A percentile compares a stretch with the other conserved stretches of the same genome.
Evolutionary conservation across 2,888 invertebrate species (phyloP).

Genomic region (Parnassius orleans): DNA sequence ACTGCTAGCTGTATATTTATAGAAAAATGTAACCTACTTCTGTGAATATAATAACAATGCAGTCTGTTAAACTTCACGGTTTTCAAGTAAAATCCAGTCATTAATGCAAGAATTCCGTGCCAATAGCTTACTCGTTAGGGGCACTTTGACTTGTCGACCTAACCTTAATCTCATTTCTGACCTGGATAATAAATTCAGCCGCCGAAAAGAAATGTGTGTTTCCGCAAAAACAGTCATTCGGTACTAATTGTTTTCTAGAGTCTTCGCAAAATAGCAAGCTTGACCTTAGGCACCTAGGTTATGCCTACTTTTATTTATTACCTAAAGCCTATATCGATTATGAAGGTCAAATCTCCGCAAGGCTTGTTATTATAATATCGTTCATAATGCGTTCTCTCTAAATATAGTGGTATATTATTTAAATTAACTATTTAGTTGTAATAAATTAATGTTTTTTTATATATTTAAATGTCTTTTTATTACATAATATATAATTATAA

Average conservation of each 20-base stretch:
- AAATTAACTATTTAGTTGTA: too few species aligned
- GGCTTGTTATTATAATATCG: too few species aligned
- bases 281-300: background rate
- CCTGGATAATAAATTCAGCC: slow-evolving; percentile 39
- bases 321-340: too few species aligned
- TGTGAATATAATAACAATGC: slow-evolving; percentile 32
- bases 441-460: too few species aligned
- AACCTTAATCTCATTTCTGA: slow-evolving; percentile 45
- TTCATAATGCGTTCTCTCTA: too few species aligned
- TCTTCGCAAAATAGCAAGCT: slow-evolving; percentile 5
- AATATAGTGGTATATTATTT: too few species aligned
- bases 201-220: slow-evolving; percentile 20
- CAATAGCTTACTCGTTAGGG: slow-evolving; percentile 47
- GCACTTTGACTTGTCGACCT: slow-evolving; percentile 42
- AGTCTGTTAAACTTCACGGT: slow-evolving; percentile 35
- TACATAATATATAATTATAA: too few species aligned
- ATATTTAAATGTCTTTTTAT: too few species aligned
- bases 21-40: slow-evolving; percentile 26
- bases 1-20: slow-evolving; percentile 14
- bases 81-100: slow-evolving; percentile 45
- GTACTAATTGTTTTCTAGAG: slow-evolving; percentile 18
- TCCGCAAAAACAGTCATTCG: slow-evolving; percentile 17
- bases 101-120: slow-evolving; percentile 76
- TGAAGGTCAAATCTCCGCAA: too few species aligned
- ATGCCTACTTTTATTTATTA: background rate